A percentile compares a stretch with the other conserved stretches of the same genome.
Evolutionary conservation across 2,113 vertebrate genomes (phyloP).

Genomic region (Cathartes aura): DNA sequence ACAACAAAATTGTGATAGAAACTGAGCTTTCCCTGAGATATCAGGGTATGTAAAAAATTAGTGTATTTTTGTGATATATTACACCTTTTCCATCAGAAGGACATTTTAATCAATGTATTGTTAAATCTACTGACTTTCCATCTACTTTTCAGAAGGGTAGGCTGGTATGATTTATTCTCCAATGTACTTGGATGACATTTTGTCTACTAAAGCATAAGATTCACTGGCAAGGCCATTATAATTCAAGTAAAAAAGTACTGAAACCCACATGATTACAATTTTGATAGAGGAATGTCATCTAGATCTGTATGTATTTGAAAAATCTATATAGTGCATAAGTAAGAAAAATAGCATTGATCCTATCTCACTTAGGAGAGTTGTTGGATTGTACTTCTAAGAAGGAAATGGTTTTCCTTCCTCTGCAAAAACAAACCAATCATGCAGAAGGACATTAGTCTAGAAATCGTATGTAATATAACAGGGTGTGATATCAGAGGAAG

Average conservation of each 20-base stretch:
- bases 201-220: background rate
- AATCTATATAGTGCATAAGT: background rate
- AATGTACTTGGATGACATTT: background rate
- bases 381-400: background rate
- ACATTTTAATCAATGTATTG: constrained; percentile 27
- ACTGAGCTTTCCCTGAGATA: background rate
- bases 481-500: background rate
- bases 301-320: background rate
- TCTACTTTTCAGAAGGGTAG: background rate
- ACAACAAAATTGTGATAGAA: background rate
- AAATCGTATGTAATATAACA: background rate
- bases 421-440: background rate
- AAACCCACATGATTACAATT: background rate
- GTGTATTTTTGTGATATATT: background rate
- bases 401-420: background rate
- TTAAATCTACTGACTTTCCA: constrained; percentile 29
- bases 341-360: background rate
- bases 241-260: background rate
- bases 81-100: background rate
- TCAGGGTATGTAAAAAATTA: background rate
- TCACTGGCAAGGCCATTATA: background rate
- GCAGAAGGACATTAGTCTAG: background rate
- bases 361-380: background rate
- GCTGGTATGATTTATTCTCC: background rate
- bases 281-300: background rate